These are phyloP conservation scores for Microtus montanus DNA, from an alignment of 2,113 vertebrate species.

Conservation along the genomic window DNA sequence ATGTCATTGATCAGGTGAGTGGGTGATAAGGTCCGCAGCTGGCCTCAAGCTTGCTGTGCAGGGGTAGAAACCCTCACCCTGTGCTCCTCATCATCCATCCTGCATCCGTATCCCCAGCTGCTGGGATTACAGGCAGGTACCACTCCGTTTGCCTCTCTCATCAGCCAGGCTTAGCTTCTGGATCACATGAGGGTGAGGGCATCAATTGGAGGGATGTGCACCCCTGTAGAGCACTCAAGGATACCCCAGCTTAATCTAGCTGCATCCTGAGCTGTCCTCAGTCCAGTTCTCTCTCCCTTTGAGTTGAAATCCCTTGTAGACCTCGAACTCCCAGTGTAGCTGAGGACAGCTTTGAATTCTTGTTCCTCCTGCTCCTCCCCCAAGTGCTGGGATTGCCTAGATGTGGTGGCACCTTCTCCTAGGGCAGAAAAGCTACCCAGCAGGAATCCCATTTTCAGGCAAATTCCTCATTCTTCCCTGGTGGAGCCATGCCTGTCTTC, in stretches of 20 bases:
- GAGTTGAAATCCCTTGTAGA: background rate
- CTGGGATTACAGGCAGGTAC: background rate
- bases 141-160: background rate
- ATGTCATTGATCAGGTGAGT: background rate
- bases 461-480: background rate
- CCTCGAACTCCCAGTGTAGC: background rate
- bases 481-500: background rate
- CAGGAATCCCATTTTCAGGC: background rate
- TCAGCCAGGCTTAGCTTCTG: background rate
- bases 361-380: no score
- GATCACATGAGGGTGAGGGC: background rate
- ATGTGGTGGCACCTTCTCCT: background rate
- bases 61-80: no score
- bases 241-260: rapidly evolving
- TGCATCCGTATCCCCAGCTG: no score
- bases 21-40: background rate
- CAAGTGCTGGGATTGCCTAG: background rate
- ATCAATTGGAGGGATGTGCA: background rate
- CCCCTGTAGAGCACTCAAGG: background rate
- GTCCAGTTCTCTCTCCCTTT: background rate
- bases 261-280: background rate
- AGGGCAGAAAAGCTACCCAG: background rate
- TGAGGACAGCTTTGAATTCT: background rate
- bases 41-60: background rate
- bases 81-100: no score